These are phyloP conservation scores for Catocala sponsa DNA, from an alignment of 2,888 invertebrate species.

Conservation along the genomic window DNA sequence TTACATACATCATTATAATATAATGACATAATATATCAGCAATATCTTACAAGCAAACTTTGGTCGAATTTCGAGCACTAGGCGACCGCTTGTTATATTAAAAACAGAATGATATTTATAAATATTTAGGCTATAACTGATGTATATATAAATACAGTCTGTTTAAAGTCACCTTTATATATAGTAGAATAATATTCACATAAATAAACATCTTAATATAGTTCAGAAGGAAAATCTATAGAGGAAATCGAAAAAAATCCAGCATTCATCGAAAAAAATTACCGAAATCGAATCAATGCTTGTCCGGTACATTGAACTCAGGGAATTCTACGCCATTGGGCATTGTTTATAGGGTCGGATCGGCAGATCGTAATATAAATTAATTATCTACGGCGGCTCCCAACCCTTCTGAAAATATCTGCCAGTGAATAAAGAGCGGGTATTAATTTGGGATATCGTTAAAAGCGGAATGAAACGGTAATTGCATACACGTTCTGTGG, in stretches of 20 bases:
- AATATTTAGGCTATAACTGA: too few relatives aligned
- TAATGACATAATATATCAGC: too few relatives aligned
- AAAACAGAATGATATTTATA: too few relatives aligned
- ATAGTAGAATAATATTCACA: too few relatives aligned
- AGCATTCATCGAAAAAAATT: conserved; percentile 16
- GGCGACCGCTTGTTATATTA: too few relatives aligned
- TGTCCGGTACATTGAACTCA: conserved; percentile 11
- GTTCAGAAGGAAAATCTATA: too few relatives aligned
- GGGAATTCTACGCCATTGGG: conserved; percentile 33
- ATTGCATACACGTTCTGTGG: conserved; percentile 40
- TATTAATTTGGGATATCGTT: conserved; percentile 53
- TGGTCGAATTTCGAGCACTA: too few relatives aligned
- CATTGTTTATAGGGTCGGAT: conserved; percentile 56
- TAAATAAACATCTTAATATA: background rate
- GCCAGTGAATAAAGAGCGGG: conserved; percentile 43
- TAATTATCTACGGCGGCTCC: conserved; percentile 55
- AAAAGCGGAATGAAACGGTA: conserved; percentile 47
- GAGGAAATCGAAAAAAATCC: too few relatives aligned
- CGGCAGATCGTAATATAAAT: conserved; percentile 59
- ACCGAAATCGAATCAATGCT: conserved; percentile 25
- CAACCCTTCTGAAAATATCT: conserved; percentile 42
- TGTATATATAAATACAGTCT: too few relatives aligned
- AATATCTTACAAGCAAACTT: too few relatives aligned
- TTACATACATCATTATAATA: too few relatives aligned
- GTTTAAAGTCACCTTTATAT: too few relatives aligned